Conservation (phyloP, 2,113 vertebrate genomes). For the Serilophus lunatus region DNA sequence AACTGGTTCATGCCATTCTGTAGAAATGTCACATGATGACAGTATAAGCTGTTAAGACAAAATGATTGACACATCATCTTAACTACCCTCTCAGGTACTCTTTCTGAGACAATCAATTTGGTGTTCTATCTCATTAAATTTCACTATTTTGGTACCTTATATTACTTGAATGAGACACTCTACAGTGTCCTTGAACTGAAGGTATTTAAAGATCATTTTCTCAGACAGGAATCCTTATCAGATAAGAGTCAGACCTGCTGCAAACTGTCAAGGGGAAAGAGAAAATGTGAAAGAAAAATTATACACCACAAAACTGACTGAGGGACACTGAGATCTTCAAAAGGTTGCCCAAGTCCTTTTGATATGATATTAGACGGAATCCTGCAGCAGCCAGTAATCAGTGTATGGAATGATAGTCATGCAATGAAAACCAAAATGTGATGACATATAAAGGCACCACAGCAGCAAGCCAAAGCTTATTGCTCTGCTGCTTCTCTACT, state of each 20-base stretch:
- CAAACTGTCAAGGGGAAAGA: neutral
- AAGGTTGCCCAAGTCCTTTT: neutral
- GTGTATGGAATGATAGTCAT: neutral
- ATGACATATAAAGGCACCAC: neutral
- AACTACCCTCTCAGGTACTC: slow-evolving; percentile 48
- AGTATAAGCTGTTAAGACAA: slow-evolving; percentile 43
- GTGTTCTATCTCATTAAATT: slow-evolving; percentile 69
- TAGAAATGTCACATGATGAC: slow-evolving; percentile 45
- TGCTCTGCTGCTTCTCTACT: slow-evolving; percentile 8
- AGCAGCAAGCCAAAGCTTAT: slow-evolving; percentile 14
- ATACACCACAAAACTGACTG: neutral
- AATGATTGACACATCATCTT: slow-evolving; percentile 62
- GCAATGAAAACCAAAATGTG: neutral
- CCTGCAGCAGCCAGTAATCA: neutral
- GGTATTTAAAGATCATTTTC: slow-evolving; percentile 46
- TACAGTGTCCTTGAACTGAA: slow-evolving; percentile 47
- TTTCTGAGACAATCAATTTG: slow-evolving; percentile 63
- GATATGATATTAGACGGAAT: neutral
- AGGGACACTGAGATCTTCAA: neutral
- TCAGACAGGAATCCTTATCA: slow-evolving; percentile 4
- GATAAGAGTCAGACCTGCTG: slow-evolving; percentile 12
- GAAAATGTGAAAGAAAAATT: slow-evolving; percentile 13
- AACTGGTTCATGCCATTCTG: neutral
- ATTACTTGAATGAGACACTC: slow-evolving; percentile 43
- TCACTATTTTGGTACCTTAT: slow-evolving; percentile 44